Base-by-base conservation (phyloP, 2,113 vertebrate genomes). In the Chunga burmeisteri region DNA sequence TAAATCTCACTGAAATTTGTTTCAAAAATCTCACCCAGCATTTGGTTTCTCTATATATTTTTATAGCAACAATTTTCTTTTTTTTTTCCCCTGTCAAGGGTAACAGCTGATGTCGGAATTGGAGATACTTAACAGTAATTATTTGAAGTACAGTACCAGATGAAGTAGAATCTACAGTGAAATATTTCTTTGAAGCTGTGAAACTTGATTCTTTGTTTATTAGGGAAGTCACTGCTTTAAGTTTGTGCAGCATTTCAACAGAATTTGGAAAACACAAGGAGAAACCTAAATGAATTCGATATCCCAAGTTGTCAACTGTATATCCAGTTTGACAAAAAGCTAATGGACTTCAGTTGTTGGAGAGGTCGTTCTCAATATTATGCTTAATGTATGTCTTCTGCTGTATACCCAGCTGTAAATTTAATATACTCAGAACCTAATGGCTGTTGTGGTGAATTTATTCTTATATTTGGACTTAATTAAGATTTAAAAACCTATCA, bases 121-220 rank as follows among this genome's bases (percentile, higher is more conserved):
- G 79, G 75, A 96, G 92, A 80, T 92, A 95, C 29, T 92, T 49
- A 49, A 53, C 61, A 88, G 30, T 80, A 81, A 79, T 90, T 80
- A 56, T 71, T 88, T 90, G 38, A 82, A 86, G 67, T 85, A 50
- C 53, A 40, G 80, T 89, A 83, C 40, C 63, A 86, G 46, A 70
- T 81, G 63, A 95, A 92, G 86, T 75, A 92, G 72, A 91, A 70
- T 65, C 95, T 91, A 42, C 75, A 77, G 77, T 93, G 59, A 95
- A 93, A 61, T 94, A 63, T 70, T 80, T 89, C 44, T 93, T 84
- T 84, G 87, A 95, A 91, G 72, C 30, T 94, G 53, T 61, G 81
- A 42, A 93, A 94, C 68, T 56, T 40, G 75, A 81, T 68, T 73
- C 72, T 86, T 81, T 93, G 72, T 86, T 97, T 91, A 78, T 93